Conservation (phyloP, 2,888 invertebrate species). For the Scaptomyza tumidula region DNA sequence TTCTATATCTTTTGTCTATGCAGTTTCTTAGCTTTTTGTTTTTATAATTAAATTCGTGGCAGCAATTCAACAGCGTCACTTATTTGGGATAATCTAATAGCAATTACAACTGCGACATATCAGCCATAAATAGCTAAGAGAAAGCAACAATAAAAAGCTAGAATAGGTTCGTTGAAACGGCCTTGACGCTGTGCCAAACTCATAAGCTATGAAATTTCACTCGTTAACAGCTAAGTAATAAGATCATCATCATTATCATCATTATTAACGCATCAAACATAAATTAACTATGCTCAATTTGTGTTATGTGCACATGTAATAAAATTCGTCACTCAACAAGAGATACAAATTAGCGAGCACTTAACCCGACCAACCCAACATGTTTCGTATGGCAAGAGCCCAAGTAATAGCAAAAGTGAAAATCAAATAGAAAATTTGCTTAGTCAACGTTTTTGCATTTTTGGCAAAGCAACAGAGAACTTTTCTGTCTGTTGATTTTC, state of each 20-base stretch:
- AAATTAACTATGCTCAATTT: background rate
- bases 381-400: background rate
- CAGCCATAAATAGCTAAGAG: constrained; percentile 28
- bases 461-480: constrained; percentile 35
- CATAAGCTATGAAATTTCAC: constrained; percentile 37
- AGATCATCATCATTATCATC: background rate
- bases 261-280: constrained; percentile 1
- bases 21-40: constrained; percentile 3
- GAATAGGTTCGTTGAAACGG: constrained; percentile 25
- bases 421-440: constrained; percentile 25
- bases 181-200: constrained; percentile 65
- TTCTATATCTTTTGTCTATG: background rate
- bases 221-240: constrained; percentile 28
- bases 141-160: background rate
- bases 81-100: background rate
- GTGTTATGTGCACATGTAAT: background rate
- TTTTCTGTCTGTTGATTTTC: background rate
- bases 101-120: constrained; percentile 37
- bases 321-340: background rate
- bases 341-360: constrained; percentile 9
- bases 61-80: constrained; percentile 1
- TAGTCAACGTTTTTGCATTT: constrained; percentile 25
- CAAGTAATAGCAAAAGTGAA: constrained; percentile 19
- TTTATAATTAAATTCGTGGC: constrained; percentile 28
- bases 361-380: constrained; percentile 19